phyloP scores from a whole-genome alignment of 2,888 invertebrate species.

The Sarcophaga variegata region DNA sequence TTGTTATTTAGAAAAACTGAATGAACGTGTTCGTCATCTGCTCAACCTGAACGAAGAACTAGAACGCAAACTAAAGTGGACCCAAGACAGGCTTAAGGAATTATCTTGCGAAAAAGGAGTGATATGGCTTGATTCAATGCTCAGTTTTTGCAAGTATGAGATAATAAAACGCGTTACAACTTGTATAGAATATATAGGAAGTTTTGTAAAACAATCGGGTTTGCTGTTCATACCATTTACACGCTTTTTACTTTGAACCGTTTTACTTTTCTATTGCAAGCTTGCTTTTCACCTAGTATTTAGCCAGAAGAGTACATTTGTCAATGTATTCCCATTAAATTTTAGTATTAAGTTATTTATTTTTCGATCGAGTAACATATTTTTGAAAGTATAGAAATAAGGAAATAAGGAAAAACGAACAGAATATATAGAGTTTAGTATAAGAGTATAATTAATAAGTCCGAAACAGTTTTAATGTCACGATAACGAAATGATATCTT shows the following conservation, averaged over 20 bases:
- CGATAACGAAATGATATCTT: constrained; percentile 56
- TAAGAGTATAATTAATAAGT: constrained; percentile 27
- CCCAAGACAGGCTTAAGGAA: constrained; percentile 77
- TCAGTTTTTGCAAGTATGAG: constrained; percentile 81
- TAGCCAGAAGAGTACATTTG: constrained; percentile 39
- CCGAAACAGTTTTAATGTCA: constrained; percentile 23
- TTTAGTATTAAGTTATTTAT: constrained; percentile 19
- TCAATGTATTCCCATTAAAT: constrained; percentile 37
- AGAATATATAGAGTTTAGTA: constrained; percentile 19
- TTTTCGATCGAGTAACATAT: neutral
- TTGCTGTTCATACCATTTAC: neutral
- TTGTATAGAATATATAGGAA: constrained; percentile 47
- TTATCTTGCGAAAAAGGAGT: constrained; percentile 78
- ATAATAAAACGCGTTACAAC: constrained; percentile 51
- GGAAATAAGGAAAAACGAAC: neutral
- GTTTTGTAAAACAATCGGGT: constrained; percentile 32
- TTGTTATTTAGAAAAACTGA: constrained; percentile 76
- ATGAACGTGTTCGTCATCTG: constrained; percentile 77
- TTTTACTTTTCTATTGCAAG: neutral
- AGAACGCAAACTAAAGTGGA: constrained; percentile 76
- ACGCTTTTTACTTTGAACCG: constrained; percentile 38
- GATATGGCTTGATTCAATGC: constrained; percentile 80
- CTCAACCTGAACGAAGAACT: constrained; percentile 77
- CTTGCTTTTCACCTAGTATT: neutral
- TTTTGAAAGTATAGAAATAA: neutral